Evolutionary conservation across 2,797 vertebrate species (phyloP).

Genomic region (Xerus rutilus): DNA sequence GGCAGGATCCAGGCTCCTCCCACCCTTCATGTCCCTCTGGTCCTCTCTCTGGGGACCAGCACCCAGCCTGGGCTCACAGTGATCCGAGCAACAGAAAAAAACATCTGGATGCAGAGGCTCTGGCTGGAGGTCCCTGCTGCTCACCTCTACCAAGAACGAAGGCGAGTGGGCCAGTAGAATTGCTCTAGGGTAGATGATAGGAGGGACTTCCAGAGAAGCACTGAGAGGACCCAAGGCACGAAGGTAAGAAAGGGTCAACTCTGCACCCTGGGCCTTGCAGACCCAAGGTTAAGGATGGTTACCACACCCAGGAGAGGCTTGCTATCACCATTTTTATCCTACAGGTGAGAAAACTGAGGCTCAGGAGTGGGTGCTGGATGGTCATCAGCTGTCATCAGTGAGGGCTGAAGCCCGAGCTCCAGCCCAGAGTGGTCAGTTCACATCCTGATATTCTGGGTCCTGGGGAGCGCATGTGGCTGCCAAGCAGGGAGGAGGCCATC

Average conservation of each 20-base stretch:
- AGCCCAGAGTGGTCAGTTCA: not conserved
- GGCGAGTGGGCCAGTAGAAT: not conserved
- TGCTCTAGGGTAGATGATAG: not conserved
- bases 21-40: accelerated
- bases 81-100: not conserved
- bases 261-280: not conserved
- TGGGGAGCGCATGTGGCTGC: not conserved
- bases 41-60: no score
- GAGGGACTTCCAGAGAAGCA: not conserved
- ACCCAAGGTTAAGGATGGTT: not conserved
- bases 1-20: not conserved
- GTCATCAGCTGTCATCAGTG: not conserved
- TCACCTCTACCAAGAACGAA: not conserved
- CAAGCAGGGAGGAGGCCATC: not conserved
- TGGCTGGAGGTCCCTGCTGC: not conserved
- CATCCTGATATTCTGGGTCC: no score
- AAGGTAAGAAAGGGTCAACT: not conserved
- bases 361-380: not conserved
- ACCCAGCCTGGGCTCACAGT: not conserved
- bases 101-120: no score
- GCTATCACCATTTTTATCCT: no score
- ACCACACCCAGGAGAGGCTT: not conserved
- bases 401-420: not conserved
- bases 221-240: no score
- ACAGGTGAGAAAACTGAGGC: not conserved